Base-by-base conservation (phyloP, 2,113 vertebrate genomes). In the Agapornis roseicollis region DNA sequence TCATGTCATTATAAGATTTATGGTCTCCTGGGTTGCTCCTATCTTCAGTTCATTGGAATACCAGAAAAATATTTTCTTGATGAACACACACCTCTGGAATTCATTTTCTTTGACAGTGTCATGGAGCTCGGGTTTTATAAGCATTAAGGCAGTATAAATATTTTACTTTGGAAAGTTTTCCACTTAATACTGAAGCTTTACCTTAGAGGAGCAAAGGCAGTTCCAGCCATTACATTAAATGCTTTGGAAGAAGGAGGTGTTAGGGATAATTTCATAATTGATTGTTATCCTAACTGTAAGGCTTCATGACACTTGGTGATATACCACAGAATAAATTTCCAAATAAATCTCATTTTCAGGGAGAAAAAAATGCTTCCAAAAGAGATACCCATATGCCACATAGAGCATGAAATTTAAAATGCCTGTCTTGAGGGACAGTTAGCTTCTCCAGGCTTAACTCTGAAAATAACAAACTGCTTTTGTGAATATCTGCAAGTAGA, bases 1-100 rank as follows among this genome's bases (percentile, higher is more conserved):
- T 80, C 72, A 55, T 93, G 89, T 78, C 74, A 52, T 91, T 77
- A 11, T 35, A 80, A 85, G 88, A 96, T 73, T 93, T 88, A 88
- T 33, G 27, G 79, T 85, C 91, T 91, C 89, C 71, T 79, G 78
- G 66, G 79, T 63, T 61, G 13, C 18, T 91, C 53, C 68, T 88
- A 83, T 80, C 68, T 90, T 94, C 85, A 90, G 60, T 42, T 94
- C 81, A 79, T 22, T 85, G 71, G 82, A 91, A 87, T 39, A 94
- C 28, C 58, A 90, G 58, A 81, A 64, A 44, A 85, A 55, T 82
- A 88, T 78, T 91, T 91, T 93, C 76, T 80, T 78, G 60, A 89
- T 73, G 74, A 91, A 72, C 58, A 58, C 22, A 80, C 22, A 80
- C 10, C 80, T 95, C 58, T 91, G 70, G 53, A 94, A 95, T 80